Percentiles rank a stretch among this genome's conserved stretches.
Evolutionary conservation across 1,140 invertebrate genomes (phyloP).

Genomic region (Lucilia sericata): DNA sequence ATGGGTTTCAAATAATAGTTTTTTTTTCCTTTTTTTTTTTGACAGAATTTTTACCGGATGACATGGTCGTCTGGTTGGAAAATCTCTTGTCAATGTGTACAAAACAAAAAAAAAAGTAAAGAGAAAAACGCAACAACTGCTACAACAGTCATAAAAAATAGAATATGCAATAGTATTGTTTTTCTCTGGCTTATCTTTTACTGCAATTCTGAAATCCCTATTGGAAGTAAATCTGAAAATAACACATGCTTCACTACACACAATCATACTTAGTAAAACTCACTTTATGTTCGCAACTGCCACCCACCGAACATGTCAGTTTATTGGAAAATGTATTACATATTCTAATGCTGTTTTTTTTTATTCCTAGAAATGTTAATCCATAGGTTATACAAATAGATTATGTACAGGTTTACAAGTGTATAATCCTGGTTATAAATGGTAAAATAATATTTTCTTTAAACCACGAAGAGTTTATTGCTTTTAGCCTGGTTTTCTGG

Average conservation of each 20-base stretch:
- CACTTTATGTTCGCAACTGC: too few relatives aligned
- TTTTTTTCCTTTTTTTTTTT: conserved; percentile 4
- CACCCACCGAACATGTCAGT: too few relatives aligned
- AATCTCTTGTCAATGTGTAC: conserved; percentile 35
- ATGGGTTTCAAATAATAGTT: background rate
- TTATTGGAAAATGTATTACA: too few relatives aligned
- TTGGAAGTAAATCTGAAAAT: background rate
- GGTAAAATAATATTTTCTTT: too few relatives aligned
- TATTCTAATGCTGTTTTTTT: too few relatives aligned
- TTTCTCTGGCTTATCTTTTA: conserved; percentile 31
- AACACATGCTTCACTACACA: background rate
- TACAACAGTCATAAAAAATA: conserved; percentile 8
- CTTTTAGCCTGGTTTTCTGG: too few relatives aligned
- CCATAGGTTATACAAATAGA: too few relatives aligned
- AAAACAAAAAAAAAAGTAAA: background rate
- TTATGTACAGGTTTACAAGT: too few relatives aligned
- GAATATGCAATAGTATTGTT: conserved; percentile 35
- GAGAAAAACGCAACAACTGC: background rate
- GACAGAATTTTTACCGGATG: conserved; percentile 34
- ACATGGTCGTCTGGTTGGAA: conserved; percentile 43
- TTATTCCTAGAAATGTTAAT: too few relatives aligned
- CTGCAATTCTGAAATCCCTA: background rate
- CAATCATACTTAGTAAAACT: too few relatives aligned
- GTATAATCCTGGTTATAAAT: too few relatives aligned
- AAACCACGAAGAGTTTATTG: too few relatives aligned